Conservation (phyloP, 2,113 vertebrate genomes). For the Callionymus lyra region DNA sequence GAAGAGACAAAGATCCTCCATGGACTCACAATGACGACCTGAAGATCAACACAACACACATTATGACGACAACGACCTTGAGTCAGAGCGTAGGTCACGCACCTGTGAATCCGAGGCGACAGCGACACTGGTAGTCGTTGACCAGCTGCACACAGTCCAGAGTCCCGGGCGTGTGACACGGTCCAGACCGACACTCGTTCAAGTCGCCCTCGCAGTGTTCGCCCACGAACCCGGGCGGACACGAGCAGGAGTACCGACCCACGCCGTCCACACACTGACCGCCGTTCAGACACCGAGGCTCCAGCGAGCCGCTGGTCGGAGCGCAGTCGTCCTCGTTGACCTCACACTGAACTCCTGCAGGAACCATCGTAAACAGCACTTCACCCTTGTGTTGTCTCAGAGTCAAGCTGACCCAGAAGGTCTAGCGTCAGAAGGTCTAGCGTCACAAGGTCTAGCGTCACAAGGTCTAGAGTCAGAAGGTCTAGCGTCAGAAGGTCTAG, state of each 20-base stretch:
- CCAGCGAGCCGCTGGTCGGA: slow-evolving; percentile 43
- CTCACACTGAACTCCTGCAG: slow-evolving; percentile 77
- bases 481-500: too few relatives aligned
- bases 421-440: too few relatives aligned
- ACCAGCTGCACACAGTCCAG: slow-evolving; percentile 83
- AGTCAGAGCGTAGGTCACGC: too few relatives aligned
- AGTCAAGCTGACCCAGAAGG: too few relatives aligned
- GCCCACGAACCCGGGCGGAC: slow-evolving; percentile 79
- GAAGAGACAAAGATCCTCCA: slow-evolving; percentile 79
- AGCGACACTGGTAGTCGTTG: slow-evolving; percentile 81
- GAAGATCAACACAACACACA: not conserved
- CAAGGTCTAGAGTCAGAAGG: too few relatives aligned
- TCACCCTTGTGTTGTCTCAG: too few relatives aligned
- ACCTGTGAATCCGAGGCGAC: slow-evolving; percentile 85
- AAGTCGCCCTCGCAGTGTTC: slow-evolving; percentile 87
- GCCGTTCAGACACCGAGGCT: slow-evolving; percentile 76
- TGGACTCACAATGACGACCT: slow-evolving; percentile 87
- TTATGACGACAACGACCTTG: not conserved
- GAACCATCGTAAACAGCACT: not conserved
- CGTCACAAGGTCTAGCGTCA: too few relatives aligned
- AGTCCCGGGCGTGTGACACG: slow-evolving; percentile 76
- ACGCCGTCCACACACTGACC: slow-evolving; percentile 83
- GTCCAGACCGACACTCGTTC: slow-evolving; percentile 84
- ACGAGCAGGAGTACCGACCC: slow-evolving; percentile 78
- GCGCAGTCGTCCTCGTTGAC: slow-evolving; percentile 80